Evolutionary conservation across 2,797 vertebrate genomes (phyloP), one percentile per base, ranked within the genome.

Genomic region (Acridotheres tristis): DNA sequence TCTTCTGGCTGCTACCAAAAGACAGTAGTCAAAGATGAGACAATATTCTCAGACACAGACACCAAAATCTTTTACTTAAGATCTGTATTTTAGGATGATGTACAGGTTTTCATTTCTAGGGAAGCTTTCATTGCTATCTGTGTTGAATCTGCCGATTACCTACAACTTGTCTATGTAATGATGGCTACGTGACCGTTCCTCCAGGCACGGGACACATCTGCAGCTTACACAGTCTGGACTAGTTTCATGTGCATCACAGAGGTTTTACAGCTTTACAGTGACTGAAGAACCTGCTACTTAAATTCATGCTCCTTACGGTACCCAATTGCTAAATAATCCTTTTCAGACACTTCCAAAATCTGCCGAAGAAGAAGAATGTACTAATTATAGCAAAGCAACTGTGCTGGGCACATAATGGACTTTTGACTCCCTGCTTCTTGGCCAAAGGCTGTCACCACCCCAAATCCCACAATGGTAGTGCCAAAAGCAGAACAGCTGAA

Each of bases 301-400:
- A 88, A 90, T 61, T 76, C 76, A 51, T 3, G 7, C 36, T 83
- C 51, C 20, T 63, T n/a, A 73, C 16, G 12, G 27, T 50, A 76
- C 34, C 9, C 4, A 2, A 61, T 3, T 84, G 71, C 76, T 54
- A 73, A 88, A 84, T 22, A 59, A 57, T 29, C 65, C 59, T 89
- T 91, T 89, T 77, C 47, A 68, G 62, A 75, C 0, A n/a, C 75
- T 94, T 96, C 57, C 74, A 91, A 92, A 91, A 93, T 50, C 55
- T 40, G 42, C 36, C 77, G 84, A 57, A 71, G 72, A 90, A 71
- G 72, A 90, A 89, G 48, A 65, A 47, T 9, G 25, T 29, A 55
- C 66, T 89, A 81, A 92, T 95, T 86, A 81, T 53, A 95, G 77
- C 42, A 88, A 93, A 93, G 76, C 42, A 86, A 81, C 48, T 40